Evolutionary conservation across 2,113 vertebrate genomes (phyloP).

Genomic region (Corynorhinus townsendii): DNA sequence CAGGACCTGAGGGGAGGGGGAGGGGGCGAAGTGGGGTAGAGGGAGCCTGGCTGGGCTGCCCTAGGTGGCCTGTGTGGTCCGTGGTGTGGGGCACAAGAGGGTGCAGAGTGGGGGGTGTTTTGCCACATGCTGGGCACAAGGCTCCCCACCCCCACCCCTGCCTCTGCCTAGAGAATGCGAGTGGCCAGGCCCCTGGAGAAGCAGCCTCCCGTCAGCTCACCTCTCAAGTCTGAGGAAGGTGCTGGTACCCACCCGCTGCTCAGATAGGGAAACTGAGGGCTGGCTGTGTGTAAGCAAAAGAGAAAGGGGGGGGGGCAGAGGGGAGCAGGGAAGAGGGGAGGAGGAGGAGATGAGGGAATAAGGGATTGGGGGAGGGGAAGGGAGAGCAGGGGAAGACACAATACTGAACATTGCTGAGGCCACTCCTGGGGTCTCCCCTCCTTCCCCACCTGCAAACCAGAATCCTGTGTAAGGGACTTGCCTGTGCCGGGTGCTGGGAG

Average conservation of each 20-base stretch:
- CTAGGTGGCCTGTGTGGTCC: fast-evolving
- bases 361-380: background rate
- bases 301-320: too few relatives aligned
- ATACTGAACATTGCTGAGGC: background rate
- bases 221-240: background rate
- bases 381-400: too few relatives aligned
- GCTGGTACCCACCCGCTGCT: background rate
- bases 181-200: background rate
- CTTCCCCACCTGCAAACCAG: background rate
- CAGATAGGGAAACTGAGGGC: background rate
- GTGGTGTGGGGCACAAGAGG: background rate
- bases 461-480: background rate
- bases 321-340: fast-evolving
- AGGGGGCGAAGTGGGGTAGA: too few relatives aligned
- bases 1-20: background rate
- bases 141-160: background rate
- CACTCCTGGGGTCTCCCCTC: background rate
- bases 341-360: fast-evolving
- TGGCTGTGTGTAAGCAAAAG: background rate
- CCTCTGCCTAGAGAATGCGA: background rate
- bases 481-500: too few relatives aligned
- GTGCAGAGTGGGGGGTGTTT: background rate
- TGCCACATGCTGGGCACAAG: background rate
- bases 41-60: background rate
- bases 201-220: background rate